Conservation (phyloP, 2,797 vertebrate genomes). For the Holocentrus rufus region DNA sequence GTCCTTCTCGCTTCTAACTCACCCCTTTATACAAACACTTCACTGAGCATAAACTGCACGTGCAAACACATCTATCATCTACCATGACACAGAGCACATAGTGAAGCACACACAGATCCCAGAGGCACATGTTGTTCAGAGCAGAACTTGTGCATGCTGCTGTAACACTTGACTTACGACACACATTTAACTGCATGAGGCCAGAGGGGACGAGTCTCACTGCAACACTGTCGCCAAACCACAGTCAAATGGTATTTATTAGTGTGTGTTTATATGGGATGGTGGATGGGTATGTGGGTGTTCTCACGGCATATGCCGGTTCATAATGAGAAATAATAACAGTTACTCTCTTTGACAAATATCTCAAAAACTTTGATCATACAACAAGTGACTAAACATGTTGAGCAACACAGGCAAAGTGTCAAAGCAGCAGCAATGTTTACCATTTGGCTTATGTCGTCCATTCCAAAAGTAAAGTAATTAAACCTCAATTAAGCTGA, state of each 20-base stretch:
- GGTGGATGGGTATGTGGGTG: too few relatives aligned
- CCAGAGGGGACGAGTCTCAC: background rate
- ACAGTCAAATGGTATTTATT: constrained; percentile 9
- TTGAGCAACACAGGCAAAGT: too few relatives aligned
- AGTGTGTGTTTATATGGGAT: background rate
- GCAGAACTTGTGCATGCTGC: background rate
- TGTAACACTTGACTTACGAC: constrained; percentile 15
- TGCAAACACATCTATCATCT: constrained; percentile 27
- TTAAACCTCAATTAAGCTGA: too few relatives aligned
- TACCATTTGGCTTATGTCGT: too few relatives aligned
- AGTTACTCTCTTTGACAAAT: background rate
- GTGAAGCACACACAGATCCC: constrained; percentile 1
- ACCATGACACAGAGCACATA: constrained; percentile 21
- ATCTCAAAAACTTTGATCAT: background rate
- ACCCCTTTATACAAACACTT: background rate
- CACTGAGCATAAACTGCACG: background rate
- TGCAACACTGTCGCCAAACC: constrained; percentile 5
- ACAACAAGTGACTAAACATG: too few relatives aligned
- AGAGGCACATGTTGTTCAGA: constrained; percentile 17
- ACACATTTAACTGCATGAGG: constrained; percentile 4
- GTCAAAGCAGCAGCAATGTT: too few relatives aligned
- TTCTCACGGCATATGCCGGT: background rate
- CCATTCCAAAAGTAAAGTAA: too few relatives aligned
- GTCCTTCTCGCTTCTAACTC: background rate
- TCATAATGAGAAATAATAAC: background rate